phyloP scores from a whole-genome alignment of 2,888 invertebrate species.

The Salpingus planirostris region DNA sequence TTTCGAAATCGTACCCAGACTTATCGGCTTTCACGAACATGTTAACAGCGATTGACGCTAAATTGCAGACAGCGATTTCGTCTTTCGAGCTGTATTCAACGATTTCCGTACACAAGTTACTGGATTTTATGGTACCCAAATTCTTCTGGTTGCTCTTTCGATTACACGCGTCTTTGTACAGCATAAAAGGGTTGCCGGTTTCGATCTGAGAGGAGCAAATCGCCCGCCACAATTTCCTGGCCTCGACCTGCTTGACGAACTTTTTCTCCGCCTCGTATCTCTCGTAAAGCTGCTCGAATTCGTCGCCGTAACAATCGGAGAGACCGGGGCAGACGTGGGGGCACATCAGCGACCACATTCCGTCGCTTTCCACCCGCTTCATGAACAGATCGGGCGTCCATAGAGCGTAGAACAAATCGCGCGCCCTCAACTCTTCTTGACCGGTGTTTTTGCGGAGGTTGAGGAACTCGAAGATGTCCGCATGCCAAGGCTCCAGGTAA shows the following conservation, averaged over 20 bases:
- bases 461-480: slow-evolving; percentile 91
- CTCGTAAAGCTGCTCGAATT: slow-evolving; percentile 82
- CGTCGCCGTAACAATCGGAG: slow-evolving; percentile 87
- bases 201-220: slow-evolving; percentile 93
- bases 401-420: slow-evolving; percentile 92
- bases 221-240: slow-evolving; percentile 87
- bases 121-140: slow-evolving; percentile 95
- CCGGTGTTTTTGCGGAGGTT: slow-evolving; percentile 93
- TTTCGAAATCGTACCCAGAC: slow-evolving; percentile 77
- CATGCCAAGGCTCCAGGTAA: slow-evolving; percentile 98
- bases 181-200: slow-evolving; percentile 97
- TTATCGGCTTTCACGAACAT: slow-evolving; percentile 76
- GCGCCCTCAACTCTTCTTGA: slow-evolving; percentile 86
- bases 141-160: slow-evolving; percentile 97
- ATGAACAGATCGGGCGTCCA: slow-evolving; percentile 99
- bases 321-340: slow-evolving; percentile 89
- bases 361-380: slow-evolving; percentile 80
- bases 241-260: slow-evolving; percentile 58
- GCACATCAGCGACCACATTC: slow-evolving; percentile 93
- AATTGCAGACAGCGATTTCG: slow-evolving; percentile 95
- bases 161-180: slow-evolving; percentile 94
- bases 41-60: slow-evolving; percentile 94
- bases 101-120: slow-evolving; percentile 97
- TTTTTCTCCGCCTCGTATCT: slow-evolving; percentile 77
- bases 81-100: slow-evolving; percentile 87